These are phyloP conservation scores for Mythimna vitellina DNA, from an alignment of 2,888 invertebrate species.

Conservation along the genomic window DNA sequence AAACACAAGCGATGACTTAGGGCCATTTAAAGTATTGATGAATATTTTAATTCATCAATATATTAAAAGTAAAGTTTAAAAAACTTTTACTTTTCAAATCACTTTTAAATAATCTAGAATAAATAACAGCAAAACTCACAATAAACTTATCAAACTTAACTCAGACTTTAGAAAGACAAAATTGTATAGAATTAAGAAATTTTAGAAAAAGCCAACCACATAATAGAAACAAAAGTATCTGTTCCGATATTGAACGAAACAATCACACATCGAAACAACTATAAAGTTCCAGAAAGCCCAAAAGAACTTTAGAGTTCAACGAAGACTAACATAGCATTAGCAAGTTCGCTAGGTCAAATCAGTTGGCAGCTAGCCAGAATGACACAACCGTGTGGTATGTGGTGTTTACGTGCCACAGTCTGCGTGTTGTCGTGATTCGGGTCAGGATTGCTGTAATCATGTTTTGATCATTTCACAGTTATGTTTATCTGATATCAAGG, in stretches of 20 bases:
- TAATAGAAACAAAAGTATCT: background rate
- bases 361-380: conserved; percentile 81
- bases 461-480: conserved; percentile 58
- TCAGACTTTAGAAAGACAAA: background rate
- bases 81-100: background rate
- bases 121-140: background rate
- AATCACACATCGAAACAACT: conserved; percentile 14
- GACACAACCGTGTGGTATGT: conserved; percentile 86
- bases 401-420: conserved; percentile 82
- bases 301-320: conserved; percentile 50
- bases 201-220: background rate
- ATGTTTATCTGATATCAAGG: conserved; percentile 49
- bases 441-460: conserved; percentile 69
- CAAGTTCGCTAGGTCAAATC: conserved; percentile 85
- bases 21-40: background rate
- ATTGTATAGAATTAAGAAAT: no score
- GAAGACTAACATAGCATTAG: conserved; percentile 64
- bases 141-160: background rate
- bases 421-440: conserved; percentile 78
- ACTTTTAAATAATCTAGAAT: background rate
- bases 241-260: background rate
- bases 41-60: background rate
- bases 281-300: conserved; percentile 7
- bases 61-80: background rate
- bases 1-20: background rate